Percentiles rank a stretch among this genome's conserved stretches.
phyloP scores from a whole-genome alignment of 1,140 invertebrate species.

The Antheraea mylitta region DNA sequence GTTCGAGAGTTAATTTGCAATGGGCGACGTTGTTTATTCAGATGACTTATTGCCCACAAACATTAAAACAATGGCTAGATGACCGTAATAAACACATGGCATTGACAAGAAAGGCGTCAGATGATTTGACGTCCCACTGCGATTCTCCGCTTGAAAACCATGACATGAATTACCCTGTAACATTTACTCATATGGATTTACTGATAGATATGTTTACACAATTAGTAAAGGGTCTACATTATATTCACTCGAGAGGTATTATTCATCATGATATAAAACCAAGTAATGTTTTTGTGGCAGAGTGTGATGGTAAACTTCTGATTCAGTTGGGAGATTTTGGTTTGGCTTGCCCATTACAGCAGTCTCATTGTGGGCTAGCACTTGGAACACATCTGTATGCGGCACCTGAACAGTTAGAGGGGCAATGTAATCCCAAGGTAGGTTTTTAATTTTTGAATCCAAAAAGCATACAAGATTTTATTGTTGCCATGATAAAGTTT shows the following conservation, averaged over 20 bases:
- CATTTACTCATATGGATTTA: conserved; percentile 60
- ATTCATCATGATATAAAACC: conserved; percentile 94
- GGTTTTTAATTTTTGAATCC: conserved; percentile 14
- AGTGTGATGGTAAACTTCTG: conserved; percentile 58
- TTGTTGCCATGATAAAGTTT: too few relatives aligned
- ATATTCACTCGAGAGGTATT: conserved; percentile 87
- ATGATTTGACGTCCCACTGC: conserved; percentile 52
- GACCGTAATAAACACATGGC: conserved; percentile 77
- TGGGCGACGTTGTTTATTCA: conserved; percentile 89
- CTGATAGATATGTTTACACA: conserved; percentile 84
- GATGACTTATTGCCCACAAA: conserved; percentile 89
- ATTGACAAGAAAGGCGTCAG: conserved; percentile 50
- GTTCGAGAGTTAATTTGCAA: conserved; percentile 73
- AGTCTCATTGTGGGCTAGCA: conserved; percentile 73
- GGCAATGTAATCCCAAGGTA: conserved; percentile 87
- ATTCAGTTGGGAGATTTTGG: conserved; percentile 92
- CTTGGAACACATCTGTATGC: conserved; percentile 89
- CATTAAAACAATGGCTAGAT: conserved; percentile 86
- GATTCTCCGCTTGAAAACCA: conserved; percentile 48
- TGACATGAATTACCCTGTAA: conserved; percentile 43
- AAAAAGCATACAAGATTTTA: too few relatives aligned
- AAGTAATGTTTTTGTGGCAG: conserved; percentile 89
- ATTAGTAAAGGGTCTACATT: conserved; percentile 85
- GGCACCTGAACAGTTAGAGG: conserved; percentile 89
- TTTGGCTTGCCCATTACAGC: conserved; percentile 84